Evolutionary conservation across 30 jellyfish, hydroid and myxozoan species (phyloP).

Genomic region (Nemopilema nomurai): DNA sequence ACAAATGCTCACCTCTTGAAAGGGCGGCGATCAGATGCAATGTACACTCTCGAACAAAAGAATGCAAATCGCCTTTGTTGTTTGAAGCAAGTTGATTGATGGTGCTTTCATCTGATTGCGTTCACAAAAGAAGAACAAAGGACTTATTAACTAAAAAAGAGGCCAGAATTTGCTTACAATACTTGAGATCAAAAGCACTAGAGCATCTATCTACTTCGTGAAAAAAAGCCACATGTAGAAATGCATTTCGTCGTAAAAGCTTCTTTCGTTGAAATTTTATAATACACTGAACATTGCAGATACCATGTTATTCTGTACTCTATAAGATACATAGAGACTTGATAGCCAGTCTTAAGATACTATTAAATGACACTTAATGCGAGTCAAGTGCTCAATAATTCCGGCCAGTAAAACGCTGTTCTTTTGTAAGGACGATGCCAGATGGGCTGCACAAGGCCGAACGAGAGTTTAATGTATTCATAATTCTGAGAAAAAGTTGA

Average conservation of each 20-base stretch:
- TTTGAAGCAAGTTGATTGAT: conserved; percentile 34
- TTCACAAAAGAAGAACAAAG: conserved; percentile 40
- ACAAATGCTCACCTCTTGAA: conserved; percentile 48
- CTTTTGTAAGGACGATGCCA: conserved; percentile 21
- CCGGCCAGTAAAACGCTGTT: conserved; percentile 34
- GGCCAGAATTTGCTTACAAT: conserved; percentile 36
- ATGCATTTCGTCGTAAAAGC: no score
- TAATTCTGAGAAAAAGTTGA: conserved; percentile 32
- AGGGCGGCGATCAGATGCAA: conserved; percentile 54
- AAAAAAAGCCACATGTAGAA: no score
- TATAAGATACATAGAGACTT: not conserved
- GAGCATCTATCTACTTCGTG: conserved; percentile 19
- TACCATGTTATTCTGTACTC: not conserved
- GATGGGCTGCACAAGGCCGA: conserved; percentile 75
- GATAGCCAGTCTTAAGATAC: not conserved
- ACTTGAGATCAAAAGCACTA: conserved; percentile 28
- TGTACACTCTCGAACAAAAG: conserved; percentile 47
- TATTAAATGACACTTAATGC: not conserved
- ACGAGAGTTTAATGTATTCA: conserved; percentile 67
- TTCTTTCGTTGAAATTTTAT: not conserved
- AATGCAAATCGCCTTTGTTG: conserved; percentile 64
- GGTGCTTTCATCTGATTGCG: conserved; percentile 28
- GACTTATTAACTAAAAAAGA: conserved; percentile 44
- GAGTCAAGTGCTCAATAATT: not conserved
- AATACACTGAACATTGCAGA: not conserved